Evolutionary conservation across 2,888 invertebrate species (phyloP).

Genomic region (Clitarchus hookeri): DNA sequence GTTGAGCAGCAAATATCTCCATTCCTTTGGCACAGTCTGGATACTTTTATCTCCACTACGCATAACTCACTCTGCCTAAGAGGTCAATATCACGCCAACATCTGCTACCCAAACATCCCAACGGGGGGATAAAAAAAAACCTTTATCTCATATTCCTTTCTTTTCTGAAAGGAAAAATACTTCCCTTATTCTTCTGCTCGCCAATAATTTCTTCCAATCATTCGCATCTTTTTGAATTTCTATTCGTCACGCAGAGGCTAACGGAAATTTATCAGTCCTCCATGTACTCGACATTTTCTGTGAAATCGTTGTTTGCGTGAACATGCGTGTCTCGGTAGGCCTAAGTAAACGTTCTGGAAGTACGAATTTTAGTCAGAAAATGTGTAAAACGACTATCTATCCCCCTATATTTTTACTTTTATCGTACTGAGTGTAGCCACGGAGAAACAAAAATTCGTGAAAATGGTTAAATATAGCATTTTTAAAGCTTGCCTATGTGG

Average conservation of each 20-base stretch:
- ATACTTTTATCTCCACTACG: not conserved
- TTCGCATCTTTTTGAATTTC: not conserved
- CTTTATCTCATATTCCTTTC: not conserved
- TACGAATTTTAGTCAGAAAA: too few relatives aligned
- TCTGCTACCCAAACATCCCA: conserved; percentile 5
- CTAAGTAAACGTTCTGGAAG: too few relatives aligned
- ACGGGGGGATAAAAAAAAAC: not conserved
- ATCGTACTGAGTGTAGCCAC: too few relatives aligned
- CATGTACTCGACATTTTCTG: too few relatives aligned
- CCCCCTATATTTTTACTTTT: too few relatives aligned
- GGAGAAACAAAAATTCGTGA: too few relatives aligned
- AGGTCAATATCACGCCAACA: not conserved
- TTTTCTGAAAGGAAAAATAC: not conserved
- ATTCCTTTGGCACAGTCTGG: not conserved
- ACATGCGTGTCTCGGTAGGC: too few relatives aligned
- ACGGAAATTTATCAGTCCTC: not conserved
- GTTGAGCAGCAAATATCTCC: not conserved
- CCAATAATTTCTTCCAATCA: not conserved
- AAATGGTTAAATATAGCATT: too few relatives aligned
- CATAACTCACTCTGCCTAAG: not conserved
- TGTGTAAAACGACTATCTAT: too few relatives aligned
- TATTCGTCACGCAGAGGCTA: not conserved
- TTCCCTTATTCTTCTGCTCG: not conserved
- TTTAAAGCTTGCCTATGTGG: too few relatives aligned
- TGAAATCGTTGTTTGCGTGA: too few relatives aligned